Conservation (phyloP, 1,140 invertebrate species). For the Orussus abietinus region DNA sequence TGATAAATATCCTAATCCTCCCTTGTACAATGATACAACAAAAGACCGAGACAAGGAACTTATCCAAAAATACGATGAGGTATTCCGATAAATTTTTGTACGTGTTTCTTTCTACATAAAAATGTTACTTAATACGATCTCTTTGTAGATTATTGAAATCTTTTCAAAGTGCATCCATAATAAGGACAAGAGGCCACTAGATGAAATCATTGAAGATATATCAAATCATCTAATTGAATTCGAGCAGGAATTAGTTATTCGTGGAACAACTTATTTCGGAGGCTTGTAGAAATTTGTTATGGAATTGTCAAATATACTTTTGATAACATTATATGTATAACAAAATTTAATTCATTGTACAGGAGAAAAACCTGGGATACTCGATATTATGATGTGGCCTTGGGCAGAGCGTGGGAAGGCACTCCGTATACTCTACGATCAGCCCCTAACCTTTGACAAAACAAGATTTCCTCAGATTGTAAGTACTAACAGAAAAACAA, state of each 20-base stretch:
- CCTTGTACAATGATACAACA: conserved; percentile 48
- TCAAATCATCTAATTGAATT: conserved; percentile 29
- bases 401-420: conserved; percentile 14
- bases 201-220: conserved; percentile 30
- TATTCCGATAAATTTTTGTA: conserved; percentile 17
- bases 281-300: conserved; percentile 9
- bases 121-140: conserved; percentile 10
- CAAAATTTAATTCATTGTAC: conserved; percentile 4
- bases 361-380: conserved; percentile 11
- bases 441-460: conserved; percentile 16
- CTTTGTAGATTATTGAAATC: conserved; percentile 26
- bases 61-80: conserved; percentile 45
- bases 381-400: conserved; percentile 13
- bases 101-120: conserved; percentile 5
- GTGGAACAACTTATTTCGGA: conserved; percentile 5
- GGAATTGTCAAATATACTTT: too few relatives aligned
- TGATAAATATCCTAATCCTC: conserved; percentile 52
- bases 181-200: conserved; percentile 28
- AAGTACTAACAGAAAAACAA: conserved; percentile 7
- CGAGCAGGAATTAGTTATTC: conserved; percentile 29
- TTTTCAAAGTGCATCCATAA: conserved; percentile 32
- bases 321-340: conserved; percentile 15
- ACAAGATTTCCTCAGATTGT: conserved; percentile 19
- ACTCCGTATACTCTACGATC: conserved; percentile 12
- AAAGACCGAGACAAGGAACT: conserved; percentile 53